These are phyloP conservation scores for Nothura maculosa DNA, from an alignment of 2,797 vertebrate species.

Conservation along the genomic window DNA sequence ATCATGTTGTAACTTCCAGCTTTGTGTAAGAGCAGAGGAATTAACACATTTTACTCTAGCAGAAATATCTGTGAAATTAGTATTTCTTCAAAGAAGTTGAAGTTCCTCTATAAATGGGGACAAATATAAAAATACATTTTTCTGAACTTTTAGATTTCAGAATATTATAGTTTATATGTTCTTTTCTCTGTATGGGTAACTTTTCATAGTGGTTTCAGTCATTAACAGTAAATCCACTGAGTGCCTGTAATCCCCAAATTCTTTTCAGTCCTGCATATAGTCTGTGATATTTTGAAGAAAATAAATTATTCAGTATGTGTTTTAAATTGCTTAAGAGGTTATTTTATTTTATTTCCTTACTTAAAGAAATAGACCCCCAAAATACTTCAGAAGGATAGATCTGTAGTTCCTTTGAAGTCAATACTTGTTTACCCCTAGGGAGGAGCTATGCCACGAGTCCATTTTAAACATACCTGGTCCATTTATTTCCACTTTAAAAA, in stretches of 20 bases:
- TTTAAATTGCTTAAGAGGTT: not conserved
- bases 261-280: conserved; percentile 9
- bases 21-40: not conserved
- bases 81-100: not conserved
- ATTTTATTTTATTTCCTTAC: conserved; percentile 16
- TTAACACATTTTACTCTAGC: not conserved
- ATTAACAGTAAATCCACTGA: not conserved
- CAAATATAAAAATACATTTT: not conserved
- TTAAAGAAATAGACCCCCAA: conserved; percentile 23
- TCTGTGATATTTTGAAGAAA: conserved; percentile 19
- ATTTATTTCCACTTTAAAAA: conserved; percentile 53
- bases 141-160: not conserved
- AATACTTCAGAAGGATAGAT: conserved; percentile 15
- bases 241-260: not conserved
- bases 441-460: not conserved
- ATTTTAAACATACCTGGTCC: conserved; percentile 31
- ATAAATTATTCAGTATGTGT: not conserved
- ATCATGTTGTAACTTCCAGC: not conserved
- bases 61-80: not conserved
- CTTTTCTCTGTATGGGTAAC: not conserved
- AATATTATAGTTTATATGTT: no score
- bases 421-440: not conserved
- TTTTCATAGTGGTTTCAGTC: not conserved
- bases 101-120: not conserved
- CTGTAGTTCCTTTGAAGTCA: conserved; percentile 40